phyloP scores from a whole-genome alignment of 2,113 vertebrate species.

The Cranoglanis bouderius region DNA sequence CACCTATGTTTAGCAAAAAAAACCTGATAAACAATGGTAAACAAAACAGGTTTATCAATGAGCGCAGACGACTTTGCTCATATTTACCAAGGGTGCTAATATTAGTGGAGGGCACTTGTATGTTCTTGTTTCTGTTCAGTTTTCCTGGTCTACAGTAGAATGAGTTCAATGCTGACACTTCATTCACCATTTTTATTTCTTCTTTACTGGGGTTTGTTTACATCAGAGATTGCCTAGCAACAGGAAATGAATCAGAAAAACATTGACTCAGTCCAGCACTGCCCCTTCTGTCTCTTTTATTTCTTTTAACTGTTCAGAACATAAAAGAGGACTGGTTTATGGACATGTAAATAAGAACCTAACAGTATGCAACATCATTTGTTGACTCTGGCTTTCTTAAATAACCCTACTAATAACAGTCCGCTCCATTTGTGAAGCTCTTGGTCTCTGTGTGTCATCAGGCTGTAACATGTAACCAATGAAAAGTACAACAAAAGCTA shows the following conservation, averaged over 20 bases:
- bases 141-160: not conserved
- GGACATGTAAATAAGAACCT: not conserved
- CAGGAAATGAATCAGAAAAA: constrained; percentile 24
- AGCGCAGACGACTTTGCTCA: too few species aligned
- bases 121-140: not conserved
- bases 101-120: too few species aligned
- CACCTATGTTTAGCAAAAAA: too few species aligned
- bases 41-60: too few species aligned
- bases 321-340: not conserved
- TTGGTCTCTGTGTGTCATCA: constrained; percentile 8
- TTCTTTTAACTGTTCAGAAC: not conserved
- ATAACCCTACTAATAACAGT: constrained; percentile 17
- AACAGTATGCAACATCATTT: not conserved
- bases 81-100: too few species aligned
- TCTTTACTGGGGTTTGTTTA: not conserved
- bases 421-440: not conserved
- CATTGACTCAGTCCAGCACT: not conserved
- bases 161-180: too few species aligned
- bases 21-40: too few species aligned
- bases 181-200: not conserved
- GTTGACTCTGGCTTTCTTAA: not conserved
- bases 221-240: constrained; percentile 44
- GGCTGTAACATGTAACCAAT: not conserved
- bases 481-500: not conserved
- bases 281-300: not conserved